phyloP scores from a whole-genome alignment of 2,797 vertebrate genomes.

The Eulemur rubriventer region DNA sequence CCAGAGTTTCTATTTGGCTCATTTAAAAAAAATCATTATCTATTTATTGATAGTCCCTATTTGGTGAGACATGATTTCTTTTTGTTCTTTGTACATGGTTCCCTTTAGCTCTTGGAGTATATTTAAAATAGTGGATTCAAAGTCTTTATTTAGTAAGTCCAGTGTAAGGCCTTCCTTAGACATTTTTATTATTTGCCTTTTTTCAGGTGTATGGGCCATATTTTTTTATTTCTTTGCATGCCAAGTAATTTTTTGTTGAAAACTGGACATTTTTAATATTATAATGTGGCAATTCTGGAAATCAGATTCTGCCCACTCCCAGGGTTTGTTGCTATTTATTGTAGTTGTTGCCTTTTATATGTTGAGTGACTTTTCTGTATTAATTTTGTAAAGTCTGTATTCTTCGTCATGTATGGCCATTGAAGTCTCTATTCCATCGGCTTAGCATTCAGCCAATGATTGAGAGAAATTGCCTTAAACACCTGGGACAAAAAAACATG shows the following conservation, averaged over 20 bases:
- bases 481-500: neutral
- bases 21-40: neutral
- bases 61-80: neutral
- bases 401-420: neutral
- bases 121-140: conserved; percentile 1
- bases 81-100: neutral
- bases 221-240: neutral
- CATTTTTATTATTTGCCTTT: neutral
- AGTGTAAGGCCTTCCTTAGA: neutral
- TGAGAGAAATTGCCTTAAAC: neutral
- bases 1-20: neutral
- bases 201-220: neutral
- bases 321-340: neutral
- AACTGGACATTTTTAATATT: neutral
- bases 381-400: neutral
- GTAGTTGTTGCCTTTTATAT: neutral
- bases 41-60: neutral
- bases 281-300: neutral
- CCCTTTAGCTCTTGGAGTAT: neutral
- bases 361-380: neutral
- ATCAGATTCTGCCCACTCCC: neutral
- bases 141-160: neutral
- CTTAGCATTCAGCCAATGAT: neutral
- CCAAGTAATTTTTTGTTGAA: neutral
- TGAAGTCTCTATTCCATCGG: neutral